Conservation (phyloP, 2,113 vertebrate species). For the Sus scrofa region T2T-Sscrofa CM000828.6:34194501-34195000, state of each 20-base stretch:
- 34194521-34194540: not conserved
- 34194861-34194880: not conserved
- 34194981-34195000: not conserved
- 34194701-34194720: not conserved
- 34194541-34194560: slow-evolving; percentile 8
- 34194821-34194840: not conserved
- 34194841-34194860: not conserved
- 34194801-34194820: not conserved
- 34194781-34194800: not conserved
- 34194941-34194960: not conserved
- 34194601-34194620: not conserved
- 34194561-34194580: not conserved
- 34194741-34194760: not conserved
- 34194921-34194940: not conserved
- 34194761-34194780: not conserved
- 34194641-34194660: not conserved
- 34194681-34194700: not conserved
- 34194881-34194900: not conserved
- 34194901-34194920: not conserved
- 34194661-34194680: not conserved
- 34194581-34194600: not conserved
- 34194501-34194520: not conserved
- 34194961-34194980: not conserved
- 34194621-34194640: slow-evolving; percentile 20
- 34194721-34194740: not conserved